Base-by-base conservation (phyloP, 2,888 invertebrate genomes). In the Platypus cylindrus region DNA sequence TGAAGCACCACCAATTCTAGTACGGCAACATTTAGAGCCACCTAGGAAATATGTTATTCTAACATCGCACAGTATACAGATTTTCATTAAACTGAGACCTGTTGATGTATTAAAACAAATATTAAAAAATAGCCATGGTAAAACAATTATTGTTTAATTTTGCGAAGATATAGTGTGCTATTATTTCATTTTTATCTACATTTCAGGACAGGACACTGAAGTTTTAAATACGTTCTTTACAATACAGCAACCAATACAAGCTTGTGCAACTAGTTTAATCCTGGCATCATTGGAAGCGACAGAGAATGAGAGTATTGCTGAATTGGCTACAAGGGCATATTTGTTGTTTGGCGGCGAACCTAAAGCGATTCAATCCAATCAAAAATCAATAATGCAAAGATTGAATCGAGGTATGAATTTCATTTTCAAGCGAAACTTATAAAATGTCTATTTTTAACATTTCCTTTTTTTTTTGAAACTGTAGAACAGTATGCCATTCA, bases 301-400 rank as follows among this genome's bases (percentile, higher is more conserved):
- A 14, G 68, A 71, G 37, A 77, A 78, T 48, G 67, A 68, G 8
- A 78, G 85, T 41, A 66, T 84, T 2, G 74, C 80, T 30, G 82
- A 90, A 53, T 83, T 86, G 80, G 93, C 94, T 0, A 80, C 87
- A 0, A 75, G 87, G 48, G 90, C 93, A 0, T 90, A 93, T 63
- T 86, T 93, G 62, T 64, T 89, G 43, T 91, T 87, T 55, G 94
- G 95, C 15, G 85, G 86, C 1, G 89, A 90, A 51, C 70, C 76
- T 0, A 58, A 52, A 38, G 27, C 58, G n/a, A 43, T 46, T 3
- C 45, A 44, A 8, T 15, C 46, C 11, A 47, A 45, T 33, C 52
- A 53, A 30, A 44, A 13, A n/a, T 28, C 16, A n/a, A n/a, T n/a
- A n/a, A n/a, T n/a, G n/a, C n/a, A n/a, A n/a, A n/a, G n/a, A n/a